A percentile compares a stretch with the other conserved stretches of the same genome.
These are phyloP conservation scores for Hippoglossus stenolepis DNA, from an alignment of 2,113 vertebrate species.

Conservation along the genomic window DNA sequence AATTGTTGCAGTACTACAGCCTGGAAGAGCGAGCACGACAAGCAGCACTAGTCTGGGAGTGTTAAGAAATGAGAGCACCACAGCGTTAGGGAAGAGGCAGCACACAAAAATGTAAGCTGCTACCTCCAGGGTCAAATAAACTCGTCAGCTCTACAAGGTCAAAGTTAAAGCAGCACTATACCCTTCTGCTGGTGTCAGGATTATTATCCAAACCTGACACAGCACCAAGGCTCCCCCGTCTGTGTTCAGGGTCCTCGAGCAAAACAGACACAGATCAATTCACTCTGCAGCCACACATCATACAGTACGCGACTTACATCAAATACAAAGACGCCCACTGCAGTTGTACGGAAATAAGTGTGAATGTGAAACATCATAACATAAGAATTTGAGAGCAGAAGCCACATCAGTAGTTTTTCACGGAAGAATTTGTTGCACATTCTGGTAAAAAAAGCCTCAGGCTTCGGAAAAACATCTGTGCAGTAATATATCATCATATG, in stretches of 20 bases:
- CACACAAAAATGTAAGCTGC: slow-evolving; percentile 38
- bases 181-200: slow-evolving; percentile 66
- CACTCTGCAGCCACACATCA: not conserved
- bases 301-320: slow-evolving; percentile 10
- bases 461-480: slow-evolving; percentile 27
- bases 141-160: slow-evolving; percentile 33
- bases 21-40: slow-evolving; percentile 13
- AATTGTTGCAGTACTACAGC: slow-evolving; percentile 22
- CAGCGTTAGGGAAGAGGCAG: slow-evolving; percentile 32
- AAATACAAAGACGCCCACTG: slow-evolving; percentile 2
- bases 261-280: slow-evolving; percentile 79
- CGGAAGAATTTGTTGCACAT: not conserved
- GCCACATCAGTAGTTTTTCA: not conserved
- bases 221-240: slow-evolving; percentile 58
- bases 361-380: not conserved
- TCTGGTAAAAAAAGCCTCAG: slow-evolving; percentile 11
- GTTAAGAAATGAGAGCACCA: slow-evolving; percentile 27
- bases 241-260: slow-evolving; percentile 75
- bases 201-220: slow-evolving; percentile 78
- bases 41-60: slow-evolving; percentile 41
- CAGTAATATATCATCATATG: slow-evolving; percentile 8
- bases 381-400: not conserved
- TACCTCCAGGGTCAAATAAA: slow-evolving; percentile 27
- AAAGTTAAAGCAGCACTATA: slow-evolving; percentile 66
- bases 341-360: not conserved